phyloP scores from a whole-genome alignment of 2,888 invertebrate species.

The Serrognathus titanus region DNA sequence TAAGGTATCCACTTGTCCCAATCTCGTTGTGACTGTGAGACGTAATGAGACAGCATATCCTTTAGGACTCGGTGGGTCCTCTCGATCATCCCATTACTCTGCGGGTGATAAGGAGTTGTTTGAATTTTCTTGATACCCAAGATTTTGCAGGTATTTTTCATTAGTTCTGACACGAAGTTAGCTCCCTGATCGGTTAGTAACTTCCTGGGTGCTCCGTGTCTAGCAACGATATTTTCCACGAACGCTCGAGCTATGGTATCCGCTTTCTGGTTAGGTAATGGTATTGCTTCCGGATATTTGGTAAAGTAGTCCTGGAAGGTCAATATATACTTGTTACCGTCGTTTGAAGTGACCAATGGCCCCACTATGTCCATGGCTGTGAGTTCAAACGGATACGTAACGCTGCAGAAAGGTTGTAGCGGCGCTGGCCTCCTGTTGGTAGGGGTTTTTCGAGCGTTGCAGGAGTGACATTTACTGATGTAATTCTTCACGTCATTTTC shows the following conservation, averaged over 20 bases:
- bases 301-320: constrained; percentile 28
- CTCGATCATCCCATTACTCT: constrained; percentile 35
- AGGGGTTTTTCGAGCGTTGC: constrained; percentile 29
- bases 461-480: constrained; percentile 27
- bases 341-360: constrained; percentile 23
- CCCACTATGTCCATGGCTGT: constrained; percentile 33
- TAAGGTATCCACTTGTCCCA: constrained; percentile 35
- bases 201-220: constrained; percentile 30
- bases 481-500: constrained; percentile 26
- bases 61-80: constrained; percentile 32
- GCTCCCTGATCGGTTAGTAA: constrained; percentile 33
- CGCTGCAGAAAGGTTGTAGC: constrained; percentile 24
- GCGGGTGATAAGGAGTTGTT: constrained; percentile 33
- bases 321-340: constrained; percentile 31
- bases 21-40: constrained; percentile 23
- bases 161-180: constrained; percentile 30
- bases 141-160: constrained; percentile 27
- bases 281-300: constrained; percentile 31
- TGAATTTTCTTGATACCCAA: constrained; percentile 28
- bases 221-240: constrained; percentile 30
- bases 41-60: constrained; percentile 30
- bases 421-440: constrained; percentile 23
- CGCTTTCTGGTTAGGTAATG: constrained; percentile 30
- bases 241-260: no score
- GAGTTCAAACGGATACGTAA: constrained; percentile 24